A percentile compares a stretch with the other conserved stretches of the same genome.
phyloP scores from a whole-genome alignment of 2,888 invertebrate species.

The Plebejus melissa region DNA sequence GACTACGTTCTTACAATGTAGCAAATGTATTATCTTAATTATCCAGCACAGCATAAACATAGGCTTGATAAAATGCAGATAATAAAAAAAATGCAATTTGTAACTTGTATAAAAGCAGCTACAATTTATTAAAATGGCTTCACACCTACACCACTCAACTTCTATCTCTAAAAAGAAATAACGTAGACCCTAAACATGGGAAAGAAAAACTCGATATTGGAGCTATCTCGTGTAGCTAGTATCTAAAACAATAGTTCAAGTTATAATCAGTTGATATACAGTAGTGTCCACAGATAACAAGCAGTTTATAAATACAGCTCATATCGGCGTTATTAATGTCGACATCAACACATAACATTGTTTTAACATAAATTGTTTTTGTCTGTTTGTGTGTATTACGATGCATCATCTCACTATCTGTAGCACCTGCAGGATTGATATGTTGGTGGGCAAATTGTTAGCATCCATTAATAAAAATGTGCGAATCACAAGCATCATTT shows the following conservation, averaged over 20 bases:
- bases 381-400: slow-evolving; percentile 10
- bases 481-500: not conserved
- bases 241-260: slow-evolving; percentile 42
- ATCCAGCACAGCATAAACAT: not conserved
- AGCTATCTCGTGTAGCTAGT: slow-evolving; percentile 33
- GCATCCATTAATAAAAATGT: slow-evolving; percentile 1
- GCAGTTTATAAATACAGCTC: slow-evolving; percentile 40
- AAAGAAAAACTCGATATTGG: slow-evolving; percentile 5
- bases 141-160: not conserved
- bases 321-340: slow-evolving; percentile 39
- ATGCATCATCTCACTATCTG: slow-evolving; percentile 9
- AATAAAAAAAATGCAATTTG: not conserved
- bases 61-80: not conserved
- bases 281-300: slow-evolving; percentile 34
- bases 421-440: slow-evolving; percentile 11
- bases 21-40: not conserved
- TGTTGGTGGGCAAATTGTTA: not conserved
- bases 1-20: not conserved
- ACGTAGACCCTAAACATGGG: not conserved
- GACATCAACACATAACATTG: slow-evolving; percentile 31
- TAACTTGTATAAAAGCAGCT: not conserved
- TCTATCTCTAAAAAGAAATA: not conserved
- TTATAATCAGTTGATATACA: slow-evolving; percentile 37
- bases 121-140: not conserved
- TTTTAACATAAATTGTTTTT: slow-evolving; percentile 14